A percentile compares a stretch with the other conserved stretches of the same genome.
These are phyloP conservation scores for Callitettix versicolor DNA, from an alignment of 1,140 invertebrate species.

Conservation along the genomic window DNA sequence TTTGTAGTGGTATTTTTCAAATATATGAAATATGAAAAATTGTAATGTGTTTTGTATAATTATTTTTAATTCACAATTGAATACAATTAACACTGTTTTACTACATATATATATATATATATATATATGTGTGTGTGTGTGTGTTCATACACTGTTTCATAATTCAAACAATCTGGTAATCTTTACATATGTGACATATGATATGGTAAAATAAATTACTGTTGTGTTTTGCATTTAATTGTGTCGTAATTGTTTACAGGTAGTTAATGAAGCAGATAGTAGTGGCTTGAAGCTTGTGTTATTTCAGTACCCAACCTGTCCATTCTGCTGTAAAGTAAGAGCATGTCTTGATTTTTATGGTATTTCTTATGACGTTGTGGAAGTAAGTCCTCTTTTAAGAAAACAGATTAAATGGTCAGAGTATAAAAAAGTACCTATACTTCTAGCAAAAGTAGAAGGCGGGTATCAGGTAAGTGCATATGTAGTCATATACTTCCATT, in stretches of 20 bases:
- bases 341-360: conserved; percentile 89
- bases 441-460: conserved; percentile 62
- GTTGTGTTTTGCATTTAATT: too few species aligned
- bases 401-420: conserved; percentile 87
- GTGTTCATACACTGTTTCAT: background rate
- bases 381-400: conserved; percentile 89
- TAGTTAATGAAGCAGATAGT: conserved; percentile 52
- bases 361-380: conserved; percentile 89
- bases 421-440: conserved; percentile 93
- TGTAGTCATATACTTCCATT: too few species aligned
- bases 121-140: conserved; percentile 4
- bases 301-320: conserved; percentile 95
- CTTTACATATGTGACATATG: too few species aligned
- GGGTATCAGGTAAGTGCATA: conserved; percentile 49
- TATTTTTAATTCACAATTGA: too few species aligned
- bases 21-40: too few species aligned
- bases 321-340: conserved; percentile 97
- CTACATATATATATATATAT: conserved; percentile 21
- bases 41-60: too few species aligned
- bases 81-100: conserved; percentile 13
- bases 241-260: conserved; percentile 43
- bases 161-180: too few species aligned
- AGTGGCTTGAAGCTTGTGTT: conserved; percentile 74
- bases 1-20: too few species aligned
- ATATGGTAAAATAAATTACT: too few species aligned